Base-by-base conservation (phyloP, 2,888 invertebrate species). In the Sphinx pinastri region DNA sequence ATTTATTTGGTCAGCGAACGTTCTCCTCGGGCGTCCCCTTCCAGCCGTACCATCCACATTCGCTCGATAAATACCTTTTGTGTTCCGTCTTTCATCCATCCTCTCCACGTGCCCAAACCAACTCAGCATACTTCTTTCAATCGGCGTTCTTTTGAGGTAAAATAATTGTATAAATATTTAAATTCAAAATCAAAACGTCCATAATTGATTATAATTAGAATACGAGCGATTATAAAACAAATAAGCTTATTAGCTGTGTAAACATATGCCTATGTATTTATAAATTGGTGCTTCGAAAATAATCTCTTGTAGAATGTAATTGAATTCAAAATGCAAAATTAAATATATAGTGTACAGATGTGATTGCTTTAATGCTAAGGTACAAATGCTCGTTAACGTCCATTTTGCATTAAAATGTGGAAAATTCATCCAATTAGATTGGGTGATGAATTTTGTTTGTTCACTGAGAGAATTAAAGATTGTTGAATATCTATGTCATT, bases 391-490 rank as follows among this genome's bases (percentile, higher is more conserved):
- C 63, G 63, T 63, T 49, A 47, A 63, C 63, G 63, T 63, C 63
- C 63, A 63, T 63, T 63, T 49, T 49, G 63, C 47, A 58, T 58
- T 13, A 49, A 59, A 63, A 57, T 16, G 47, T 63, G 49, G 19
- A 25, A 63, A 49, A 49, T 19, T 13, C 63, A 49, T 7, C 63
- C 49, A 63, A 63, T 63, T 63, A 63, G 63, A 63, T 63, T 63
- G 63, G 63, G 49, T 63, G 49, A 49, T 47, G 12, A 19, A 49
- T 63, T 63, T 63, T 63, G 63, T 63, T 63, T 63, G 63, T 63
- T 63, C 63, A 63, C 63, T 63, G 63, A 63, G 47, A 19, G 63
- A 63, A 63, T 63, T 70, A 70, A 70, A 70, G 4, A 67, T 66
- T 58, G 58, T 67, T 67, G 58, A 58, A 70, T 38, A 58, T 63